These are phyloP conservation scores for Xylocopa sonorina DNA, from an alignment of 1,140 invertebrate genomes.

Conservation along the genomic window DNA sequence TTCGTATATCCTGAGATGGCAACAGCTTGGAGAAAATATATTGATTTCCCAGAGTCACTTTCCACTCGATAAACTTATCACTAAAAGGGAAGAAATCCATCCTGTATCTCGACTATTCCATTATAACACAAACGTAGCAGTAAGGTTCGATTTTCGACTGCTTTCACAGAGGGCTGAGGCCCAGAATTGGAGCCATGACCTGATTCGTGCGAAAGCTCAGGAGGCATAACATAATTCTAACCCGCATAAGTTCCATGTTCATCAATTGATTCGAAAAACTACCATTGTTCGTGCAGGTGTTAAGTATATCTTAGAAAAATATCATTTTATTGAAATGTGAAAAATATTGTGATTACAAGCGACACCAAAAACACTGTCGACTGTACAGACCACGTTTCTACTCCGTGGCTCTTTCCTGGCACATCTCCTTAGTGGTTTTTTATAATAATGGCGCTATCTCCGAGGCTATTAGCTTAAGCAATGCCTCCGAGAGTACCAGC, in stretches of 20 bases:
- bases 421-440: background rate
- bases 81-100: no score
- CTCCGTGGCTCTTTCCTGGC: no score
- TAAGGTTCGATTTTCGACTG: background rate
- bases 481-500: background rate
- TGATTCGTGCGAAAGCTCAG: slow-evolving; percentile 54
- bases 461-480: no score
- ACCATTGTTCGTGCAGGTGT: slow-evolving; percentile 41
- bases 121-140: no score
- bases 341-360: no score
- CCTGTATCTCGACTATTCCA: no score
- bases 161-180: background rate
- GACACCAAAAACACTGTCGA: no score
- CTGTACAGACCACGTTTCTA: background rate
- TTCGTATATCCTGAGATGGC: no score
- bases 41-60: background rate
- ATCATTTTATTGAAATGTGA: no score
- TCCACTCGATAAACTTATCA: background rate
- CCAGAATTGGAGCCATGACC: slow-evolving; percentile 55
- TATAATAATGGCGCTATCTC: background rate
- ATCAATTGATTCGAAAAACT: slow-evolving; percentile 63
- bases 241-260: slow-evolving; percentile 39
- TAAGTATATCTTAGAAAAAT: no score
- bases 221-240: slow-evolving; percentile 66
- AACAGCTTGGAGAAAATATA: background rate